Conservation (phyloP, 1,140 invertebrate species). For the Eumeta japonica region DNA sequence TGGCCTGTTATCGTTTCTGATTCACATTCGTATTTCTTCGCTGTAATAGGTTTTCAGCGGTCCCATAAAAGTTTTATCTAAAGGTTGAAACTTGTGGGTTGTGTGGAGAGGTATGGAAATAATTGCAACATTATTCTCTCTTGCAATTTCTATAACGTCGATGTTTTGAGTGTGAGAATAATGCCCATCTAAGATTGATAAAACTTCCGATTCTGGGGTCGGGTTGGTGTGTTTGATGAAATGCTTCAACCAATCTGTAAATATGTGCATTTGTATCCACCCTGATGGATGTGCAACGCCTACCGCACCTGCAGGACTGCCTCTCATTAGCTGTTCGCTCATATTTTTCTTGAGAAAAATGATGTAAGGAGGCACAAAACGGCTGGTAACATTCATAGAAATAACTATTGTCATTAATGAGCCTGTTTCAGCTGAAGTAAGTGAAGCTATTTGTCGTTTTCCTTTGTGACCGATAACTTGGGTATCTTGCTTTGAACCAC, state of each 20-base stretch:
- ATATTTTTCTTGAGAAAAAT: conserved; percentile 37
- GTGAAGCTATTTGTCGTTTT: too few relatives aligned
- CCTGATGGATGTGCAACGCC: conserved; percentile 25
- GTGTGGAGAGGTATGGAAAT: conserved; percentile 47
- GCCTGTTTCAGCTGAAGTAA: too few relatives aligned
- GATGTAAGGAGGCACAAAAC: conserved; percentile 22
- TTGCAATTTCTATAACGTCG: conserved; percentile 25
- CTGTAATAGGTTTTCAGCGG: conserved; percentile 44
- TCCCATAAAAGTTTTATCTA: conserved; percentile 45
- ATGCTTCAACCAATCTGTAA: too few relatives aligned
- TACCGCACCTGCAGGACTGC: conserved; percentile 27
- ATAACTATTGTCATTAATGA: too few relatives aligned
- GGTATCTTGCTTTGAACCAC: too few relatives aligned
- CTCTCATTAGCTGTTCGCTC: conserved; percentile 18
- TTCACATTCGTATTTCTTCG: conserved; percentile 27
- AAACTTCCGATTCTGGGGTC: conserved; percentile 13
- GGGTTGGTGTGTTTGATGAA: conserved; percentile 30
- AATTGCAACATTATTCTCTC: conserved; percentile 30
- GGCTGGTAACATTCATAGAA: too few relatives aligned
- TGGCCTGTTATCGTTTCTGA: conserved; percentile 26
- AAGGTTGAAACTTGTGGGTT: conserved; percentile 49
- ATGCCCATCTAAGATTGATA: conserved; percentile 22
- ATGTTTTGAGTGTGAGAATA: conserved; percentile 21
- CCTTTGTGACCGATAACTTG: too few relatives aligned
- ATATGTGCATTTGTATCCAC: conserved; percentile 30